Base-by-base conservation (phyloP, 2,797 vertebrate genomes). In the Hydrocynus forskahlii region DNA sequence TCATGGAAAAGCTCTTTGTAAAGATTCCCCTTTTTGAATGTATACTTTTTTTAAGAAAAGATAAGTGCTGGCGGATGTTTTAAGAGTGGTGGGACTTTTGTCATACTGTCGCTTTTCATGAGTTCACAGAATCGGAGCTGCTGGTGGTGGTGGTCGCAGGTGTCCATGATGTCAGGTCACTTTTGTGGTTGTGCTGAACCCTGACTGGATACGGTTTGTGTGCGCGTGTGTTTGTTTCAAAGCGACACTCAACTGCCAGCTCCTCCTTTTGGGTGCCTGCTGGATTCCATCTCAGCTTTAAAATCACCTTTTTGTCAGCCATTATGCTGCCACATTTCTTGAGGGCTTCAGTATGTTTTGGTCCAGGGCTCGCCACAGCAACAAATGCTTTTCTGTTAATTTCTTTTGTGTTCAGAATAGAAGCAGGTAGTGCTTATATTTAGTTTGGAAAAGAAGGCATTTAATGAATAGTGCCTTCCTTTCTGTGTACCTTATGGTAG, bases 1-100 rank as follows among this genome's bases (percentile, higher is more conserved):
- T 72, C 66, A 64, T 71, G 67, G 45, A 62, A 66, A 62, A 68
- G 81, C 77, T 84, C 74, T 79, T 89, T 88, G 88, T 87, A 86
- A 83, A 40, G 74, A 38, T 86, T 80, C 84, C 87, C 23, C 66
- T 90, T 91, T 90, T 87, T 88, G 72, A 84, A 90, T 82, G 57
- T 67, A 63, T 29, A 19, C 67, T 40, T 77, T 82, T 85, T 85
- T n/a, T 74, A 80, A 45, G 50, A 54, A 40, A 60, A 35, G 48
- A 73, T 35, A 72, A 72, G 68, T 85, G 79, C 86, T 86, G 40
- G 23, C 50, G 40, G 64, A 55, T 89, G 80, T 81, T 81, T 80
- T 86, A 82, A 86, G 63, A 81, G 87, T 75, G 1, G 13, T 63
- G 29, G 35, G 14, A 57, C 13, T 52, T 52, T 52, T 45, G 5